phyloP scores from a whole-genome alignment of 37 sponge, comb jelly and placozoan genomes.

The Amphimedon queenslandica region DNA sequence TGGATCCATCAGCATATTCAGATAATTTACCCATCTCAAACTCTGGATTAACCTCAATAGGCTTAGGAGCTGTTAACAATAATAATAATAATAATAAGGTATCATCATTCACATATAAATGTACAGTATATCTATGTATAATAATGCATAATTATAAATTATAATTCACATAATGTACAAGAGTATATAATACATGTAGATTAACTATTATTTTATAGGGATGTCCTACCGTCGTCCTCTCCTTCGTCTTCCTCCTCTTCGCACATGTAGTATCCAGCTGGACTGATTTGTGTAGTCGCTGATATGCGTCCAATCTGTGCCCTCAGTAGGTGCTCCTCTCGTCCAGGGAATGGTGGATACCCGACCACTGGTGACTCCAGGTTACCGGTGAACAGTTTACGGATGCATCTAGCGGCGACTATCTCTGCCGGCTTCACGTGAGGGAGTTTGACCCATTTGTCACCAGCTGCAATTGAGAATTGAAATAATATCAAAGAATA shows the following conservation, averaged over 20 bases:
- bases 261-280: constrained; percentile 71
- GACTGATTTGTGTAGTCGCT: constrained; percentile 90
- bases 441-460: constrained; percentile 90
- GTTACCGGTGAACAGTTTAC: constrained; percentile 89
- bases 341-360: constrained; percentile 96
- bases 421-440: constrained; percentile 93
- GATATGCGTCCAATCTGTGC: constrained; percentile 97
- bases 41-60: constrained; percentile 79
- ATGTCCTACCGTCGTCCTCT: constrained; percentile 72
- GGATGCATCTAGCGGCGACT: constrained; percentile 64
- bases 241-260: constrained; percentile 95
- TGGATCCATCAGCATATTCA: constrained; percentile 80
- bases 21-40: constrained; percentile 70
- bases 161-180: too few species aligned
- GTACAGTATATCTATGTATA: too few species aligned
- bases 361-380: constrained; percentile 76
- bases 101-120: background rate
- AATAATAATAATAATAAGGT: background rate
- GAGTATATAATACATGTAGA: too few species aligned
- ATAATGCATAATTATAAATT: too few species aligned
- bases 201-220: too few species aligned
- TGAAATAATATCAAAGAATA: background rate
- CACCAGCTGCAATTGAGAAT: constrained; percentile 69
- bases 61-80: constrained; percentile 12
- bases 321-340: constrained; percentile 86